Conservation (phyloP, 2,888 invertebrate species). For the Polyommatus iphigenia region DNA sequence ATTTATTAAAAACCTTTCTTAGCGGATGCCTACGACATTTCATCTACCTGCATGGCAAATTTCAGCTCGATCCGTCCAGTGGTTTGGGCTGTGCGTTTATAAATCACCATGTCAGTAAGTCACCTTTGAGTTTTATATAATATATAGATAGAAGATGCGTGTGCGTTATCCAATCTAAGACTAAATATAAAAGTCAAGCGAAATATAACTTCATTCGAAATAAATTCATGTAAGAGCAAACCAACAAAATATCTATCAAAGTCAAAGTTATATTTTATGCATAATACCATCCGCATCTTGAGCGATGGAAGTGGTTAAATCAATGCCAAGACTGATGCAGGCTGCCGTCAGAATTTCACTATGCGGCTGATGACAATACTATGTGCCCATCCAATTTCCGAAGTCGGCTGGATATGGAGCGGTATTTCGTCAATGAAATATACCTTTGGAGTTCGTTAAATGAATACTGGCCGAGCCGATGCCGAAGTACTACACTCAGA, state of each 20-base stretch:
- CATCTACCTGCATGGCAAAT: too few species aligned
- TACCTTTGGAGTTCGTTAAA: constrained; percentile 22
- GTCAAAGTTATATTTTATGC: neutral
- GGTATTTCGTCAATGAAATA: constrained; percentile 23
- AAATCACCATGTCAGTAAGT: too few species aligned
- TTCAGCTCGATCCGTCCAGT: too few species aligned
- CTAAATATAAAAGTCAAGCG: neutral
- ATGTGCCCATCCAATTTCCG: constrained; percentile 22
- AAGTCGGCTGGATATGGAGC: constrained; percentile 13
- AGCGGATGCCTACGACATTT: too few species aligned
- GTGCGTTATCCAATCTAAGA: neutral
- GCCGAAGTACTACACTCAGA: constrained; percentile 13
- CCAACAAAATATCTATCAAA: neutral
- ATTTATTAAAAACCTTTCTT: too few species aligned
- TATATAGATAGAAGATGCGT: too few species aligned
- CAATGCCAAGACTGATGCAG: constrained; percentile 16
- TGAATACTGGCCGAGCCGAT: constrained; percentile 6
- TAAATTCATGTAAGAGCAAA: neutral
- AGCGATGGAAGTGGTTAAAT: constrained; percentile 7
- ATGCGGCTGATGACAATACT: constrained; percentile 13
- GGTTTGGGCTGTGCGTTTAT: too few species aligned
- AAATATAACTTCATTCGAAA: neutral
- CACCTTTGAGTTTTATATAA: too few species aligned
- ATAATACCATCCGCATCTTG: constrained; percentile 1
- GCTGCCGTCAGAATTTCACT: constrained; percentile 18